phyloP scores from a whole-genome alignment of 1,140 invertebrate genomes.

The Leptoteleia sp. region DNA sequence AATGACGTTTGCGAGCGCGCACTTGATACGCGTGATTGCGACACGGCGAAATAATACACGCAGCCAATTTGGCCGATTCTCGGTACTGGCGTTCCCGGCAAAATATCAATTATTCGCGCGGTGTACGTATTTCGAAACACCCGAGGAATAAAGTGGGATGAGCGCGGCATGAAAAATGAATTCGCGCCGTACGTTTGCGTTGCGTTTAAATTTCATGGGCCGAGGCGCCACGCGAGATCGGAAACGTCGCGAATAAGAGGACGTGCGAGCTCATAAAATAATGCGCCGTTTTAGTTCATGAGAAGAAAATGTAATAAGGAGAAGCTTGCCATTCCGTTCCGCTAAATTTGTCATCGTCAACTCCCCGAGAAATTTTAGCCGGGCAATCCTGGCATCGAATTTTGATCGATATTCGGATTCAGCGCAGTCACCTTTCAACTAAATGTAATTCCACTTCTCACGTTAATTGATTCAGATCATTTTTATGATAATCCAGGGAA shows the following conservation, averaged over 20 bases:
- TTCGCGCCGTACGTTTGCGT: constrained; percentile 33
- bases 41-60: constrained; percentile 16
- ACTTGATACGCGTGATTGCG: background rate
- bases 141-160: constrained; percentile 41
- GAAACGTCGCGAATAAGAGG: constrained; percentile 31
- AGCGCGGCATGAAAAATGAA: constrained; percentile 60
- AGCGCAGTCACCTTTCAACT: too few species aligned
- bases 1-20: background rate
- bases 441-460: too few species aligned
- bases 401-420: too few species aligned
- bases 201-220: constrained; percentile 57
- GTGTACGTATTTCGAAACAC: constrained; percentile 50
- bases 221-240: constrained; percentile 51
- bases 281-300: background rate
- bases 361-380: too few species aligned
- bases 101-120: constrained; percentile 58
- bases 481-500: too few species aligned
- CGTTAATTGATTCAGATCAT: too few species aligned
- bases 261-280: constrained; percentile 32
- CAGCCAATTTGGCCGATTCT: constrained; percentile 15
- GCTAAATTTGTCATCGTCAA: too few species aligned
- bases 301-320: constrained; percentile 7
- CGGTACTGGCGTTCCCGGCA: constrained; percentile 16
- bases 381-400: too few species aligned
- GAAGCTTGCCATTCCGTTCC: constrained; percentile 8